A percentile compares a stretch with the other conserved stretches of the same genome.
phyloP scores from a whole-genome alignment of 2,797 vertebrate species.

The Otolemur crassicaudatus region DNA sequence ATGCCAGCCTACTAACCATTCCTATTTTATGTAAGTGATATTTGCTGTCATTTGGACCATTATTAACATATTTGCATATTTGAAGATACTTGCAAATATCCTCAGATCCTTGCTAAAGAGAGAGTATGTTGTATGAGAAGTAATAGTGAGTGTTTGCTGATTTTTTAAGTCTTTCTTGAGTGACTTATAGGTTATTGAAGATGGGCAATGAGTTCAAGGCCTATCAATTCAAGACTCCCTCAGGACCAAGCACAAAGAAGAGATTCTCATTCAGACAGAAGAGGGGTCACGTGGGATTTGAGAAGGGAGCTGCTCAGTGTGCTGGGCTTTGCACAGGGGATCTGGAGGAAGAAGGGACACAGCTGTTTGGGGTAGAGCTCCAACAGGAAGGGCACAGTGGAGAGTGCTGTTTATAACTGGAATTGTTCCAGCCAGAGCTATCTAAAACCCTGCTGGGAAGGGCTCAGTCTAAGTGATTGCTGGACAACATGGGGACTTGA shows the following conservation, averaged over 20 bases:
- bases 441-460: background rate
- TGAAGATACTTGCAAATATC: background rate
- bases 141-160: background rate
- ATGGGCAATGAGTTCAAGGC: background rate
- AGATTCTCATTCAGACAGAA: background rate
- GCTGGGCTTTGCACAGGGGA: background rate
- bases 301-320: background rate
- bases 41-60: background rate
- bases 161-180: background rate
- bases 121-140: background rate
- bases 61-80: background rate
- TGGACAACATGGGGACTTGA: background rate
- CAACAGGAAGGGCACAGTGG: background rate
- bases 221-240: background rate
- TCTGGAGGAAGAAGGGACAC: background rate
- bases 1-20: accelerated
- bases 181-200: background rate
- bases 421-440: background rate
- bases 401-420: background rate
- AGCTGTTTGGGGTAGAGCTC: background rate
- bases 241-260: background rate
- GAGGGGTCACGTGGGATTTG: background rate
- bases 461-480: background rate
- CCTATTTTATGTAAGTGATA: accelerated
- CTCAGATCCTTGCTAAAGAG: background rate